Percentiles rank a stretch among this genome's conserved stretches.
Evolutionary conservation across 2,888 invertebrate species (phyloP).

Genomic region (Steinernema carpocapsae): DNA sequence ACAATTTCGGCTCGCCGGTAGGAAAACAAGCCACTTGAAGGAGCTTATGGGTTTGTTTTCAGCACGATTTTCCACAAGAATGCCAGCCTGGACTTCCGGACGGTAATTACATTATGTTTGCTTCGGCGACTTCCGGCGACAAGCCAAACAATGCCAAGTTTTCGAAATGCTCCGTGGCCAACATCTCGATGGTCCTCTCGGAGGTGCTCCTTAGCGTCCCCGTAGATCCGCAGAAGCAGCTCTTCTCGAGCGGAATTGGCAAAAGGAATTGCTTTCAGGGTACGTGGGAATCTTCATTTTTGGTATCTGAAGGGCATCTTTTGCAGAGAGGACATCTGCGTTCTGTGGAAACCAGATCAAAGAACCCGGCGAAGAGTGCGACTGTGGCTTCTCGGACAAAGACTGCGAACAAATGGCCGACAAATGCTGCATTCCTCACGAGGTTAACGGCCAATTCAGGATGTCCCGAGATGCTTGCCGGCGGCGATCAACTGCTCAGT

Average conservation of each 20-base stretch:
- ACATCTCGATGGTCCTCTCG: conserved; percentile 64
- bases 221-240: conserved; percentile 57
- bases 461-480: conserved; percentile 74
- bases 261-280: conserved; percentile 90
- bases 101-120: conserved; percentile 98
- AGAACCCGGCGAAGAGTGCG: conserved; percentile 96
- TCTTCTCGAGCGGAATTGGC: conserved; percentile 75
- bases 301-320: conserved; percentile 42
- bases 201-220: conserved; percentile 56
- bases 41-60: background rate
- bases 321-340: conserved; percentile 84
- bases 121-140: conserved; percentile 94
- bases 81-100: conserved; percentile 87
- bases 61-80: conserved; percentile 70
- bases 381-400: conserved; percentile 82
- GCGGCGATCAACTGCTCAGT: conserved; percentile 70
- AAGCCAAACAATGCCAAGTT: conserved; percentile 96
- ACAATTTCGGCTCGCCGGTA: conserved; percentile 97
- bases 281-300: conserved; percentile 62
- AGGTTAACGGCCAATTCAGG: conserved; percentile 49
- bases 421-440: conserved; percentile 83
- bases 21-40: conserved; percentile 7
- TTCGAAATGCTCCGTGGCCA: conserved; percentile 89
- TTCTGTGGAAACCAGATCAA: conserved; percentile 99
- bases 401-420: conserved; percentile 78